These are phyloP conservation scores for Sus scrofa DNA, from an alignment of 2,113 vertebrate species.

Conservation along the genomic window T2T-Sscrofa CM000817.6:126880001-126880500, in stretches of 20 bases:
- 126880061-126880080: background rate
- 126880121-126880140: background rate
- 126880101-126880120: background rate
- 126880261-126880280: background rate
- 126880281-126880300: background rate
- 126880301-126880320: background rate
- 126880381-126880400: too few species aligned
- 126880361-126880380: too few species aligned
- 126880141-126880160: background rate
- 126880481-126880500: background rate
- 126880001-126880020: background rate
- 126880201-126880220: background rate
- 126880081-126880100: background rate
- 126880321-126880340: background rate
- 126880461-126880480: background rate
- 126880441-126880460: too few species aligned
- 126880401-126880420: too few species aligned
- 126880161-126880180: background rate
- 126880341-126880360: slow-evolving; percentile 34
- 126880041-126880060: background rate
- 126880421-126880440: too few species aligned
- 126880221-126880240: slow-evolving; percentile 43
- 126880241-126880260: background rate
- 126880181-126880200: slow-evolving; percentile 7
- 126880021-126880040: background rate